Conservation (phyloP, 1,140 invertebrate genomes). For the Drosophila leontia region DNA sequence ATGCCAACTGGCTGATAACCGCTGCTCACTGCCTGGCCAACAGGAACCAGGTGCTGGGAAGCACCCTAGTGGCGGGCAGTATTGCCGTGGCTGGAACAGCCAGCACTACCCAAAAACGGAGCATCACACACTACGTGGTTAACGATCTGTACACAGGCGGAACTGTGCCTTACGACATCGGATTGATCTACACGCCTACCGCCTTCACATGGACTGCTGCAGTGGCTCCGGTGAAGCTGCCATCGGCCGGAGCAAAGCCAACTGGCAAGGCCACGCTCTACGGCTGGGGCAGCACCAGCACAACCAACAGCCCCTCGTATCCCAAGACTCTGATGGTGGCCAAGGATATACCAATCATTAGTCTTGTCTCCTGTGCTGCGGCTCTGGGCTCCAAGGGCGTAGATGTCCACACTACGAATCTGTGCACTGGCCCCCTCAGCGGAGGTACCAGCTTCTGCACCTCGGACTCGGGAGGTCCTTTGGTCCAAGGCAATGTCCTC, state of each 20-base stretch:
- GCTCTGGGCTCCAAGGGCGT: constrained; percentile 73
- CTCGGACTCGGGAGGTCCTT: constrained; percentile 85
- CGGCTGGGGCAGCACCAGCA: constrained; percentile 85
- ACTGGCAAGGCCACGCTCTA: constrained; percentile 85
- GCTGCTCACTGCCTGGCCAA: constrained; percentile 80
- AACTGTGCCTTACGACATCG: constrained; percentile 86
- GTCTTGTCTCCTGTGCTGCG: constrained; percentile 56
- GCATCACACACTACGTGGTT: constrained; percentile 61
- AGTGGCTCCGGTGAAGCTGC: constrained; percentile 84
- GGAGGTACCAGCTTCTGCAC: constrained; percentile 85
- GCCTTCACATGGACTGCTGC: constrained; percentile 85
- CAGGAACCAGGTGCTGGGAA: constrained; percentile 61
- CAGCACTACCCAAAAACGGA: constrained; percentile 68
- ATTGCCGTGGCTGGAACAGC: constrained; percentile 65
- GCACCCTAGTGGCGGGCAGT: constrained; percentile 70
- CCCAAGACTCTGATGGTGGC: constrained; percentile 85
- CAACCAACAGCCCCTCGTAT: constrained; percentile 66
- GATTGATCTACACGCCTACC: constrained; percentile 85
- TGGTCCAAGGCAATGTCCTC: constrained; percentile 74
- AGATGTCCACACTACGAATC: constrained; percentile 84
- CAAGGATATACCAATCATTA: constrained; percentile 73
- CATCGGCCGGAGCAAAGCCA: constrained; percentile 83
- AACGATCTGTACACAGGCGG: constrained; percentile 76
- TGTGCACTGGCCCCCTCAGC: constrained; percentile 86
- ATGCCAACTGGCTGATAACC: constrained; percentile 86